These are phyloP conservation scores for Pantala flavescens DNA, from an alignment of 1,140 invertebrate genomes.

Conservation along the genomic window DNA sequence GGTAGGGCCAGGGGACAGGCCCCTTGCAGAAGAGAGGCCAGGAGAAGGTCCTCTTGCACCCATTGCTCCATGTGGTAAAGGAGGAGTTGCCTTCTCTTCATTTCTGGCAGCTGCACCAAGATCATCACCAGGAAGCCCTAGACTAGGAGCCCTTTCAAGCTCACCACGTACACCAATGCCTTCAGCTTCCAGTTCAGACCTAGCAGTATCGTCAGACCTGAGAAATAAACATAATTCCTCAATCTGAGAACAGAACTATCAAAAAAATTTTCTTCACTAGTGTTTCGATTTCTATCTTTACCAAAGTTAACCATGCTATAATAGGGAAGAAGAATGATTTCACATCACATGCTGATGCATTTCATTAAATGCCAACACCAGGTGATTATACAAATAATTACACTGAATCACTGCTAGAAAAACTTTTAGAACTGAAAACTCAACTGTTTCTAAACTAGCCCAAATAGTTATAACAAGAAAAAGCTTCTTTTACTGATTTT, in stretches of 20 bases:
- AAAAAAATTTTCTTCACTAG: neutral
- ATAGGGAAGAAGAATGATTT: too few species aligned
- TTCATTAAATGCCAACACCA: too few species aligned
- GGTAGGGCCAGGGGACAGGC: neutral
- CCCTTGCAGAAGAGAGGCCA: neutral
- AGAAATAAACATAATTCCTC: slow-evolving; percentile 12
- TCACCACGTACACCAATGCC: slow-evolving; percentile 33
- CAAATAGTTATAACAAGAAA: too few species aligned
- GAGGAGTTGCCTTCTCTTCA: neutral
- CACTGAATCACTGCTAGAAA: too few species aligned
- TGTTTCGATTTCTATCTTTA: neutral
- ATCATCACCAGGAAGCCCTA: neutral
- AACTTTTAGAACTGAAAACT: too few species aligned
- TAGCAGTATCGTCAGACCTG: slow-evolving; percentile 59
- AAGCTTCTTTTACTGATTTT: too few species aligned
- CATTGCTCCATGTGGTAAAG: neutral
- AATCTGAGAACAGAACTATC: too few species aligned
- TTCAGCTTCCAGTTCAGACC: slow-evolving; percentile 49
- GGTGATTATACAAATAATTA: too few species aligned
- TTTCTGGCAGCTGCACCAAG: neutral
- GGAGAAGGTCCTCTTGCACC: neutral
- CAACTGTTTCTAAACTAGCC: too few species aligned
- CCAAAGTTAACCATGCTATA: neutral
- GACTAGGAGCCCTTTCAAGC: slow-evolving; percentile 30
- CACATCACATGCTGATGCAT: too few species aligned